These are phyloP conservation scores for Orchesella flavescens DNA, from an alignment of 2,888 invertebrate species.

Conservation along the genomic window DNA sequence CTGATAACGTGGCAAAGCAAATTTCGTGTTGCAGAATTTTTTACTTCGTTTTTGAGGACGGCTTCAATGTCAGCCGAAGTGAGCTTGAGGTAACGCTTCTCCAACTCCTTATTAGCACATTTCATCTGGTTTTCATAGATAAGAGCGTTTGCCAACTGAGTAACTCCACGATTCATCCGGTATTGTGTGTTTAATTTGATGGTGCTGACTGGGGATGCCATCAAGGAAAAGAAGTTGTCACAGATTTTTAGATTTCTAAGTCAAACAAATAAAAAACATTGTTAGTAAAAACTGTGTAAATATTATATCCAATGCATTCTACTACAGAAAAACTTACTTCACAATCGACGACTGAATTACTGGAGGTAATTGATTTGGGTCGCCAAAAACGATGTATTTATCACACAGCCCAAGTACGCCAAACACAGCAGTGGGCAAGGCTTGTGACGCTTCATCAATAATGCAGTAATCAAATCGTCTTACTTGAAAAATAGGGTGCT, in stretches of 20 bases:
- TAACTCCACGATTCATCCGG: conserved; percentile 91
- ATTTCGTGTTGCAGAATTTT: conserved; percentile 21
- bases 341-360: conserved; percentile 85
- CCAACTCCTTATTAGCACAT: conserved; percentile 80
- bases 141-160: conserved; percentile 85
- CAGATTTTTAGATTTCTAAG: conserved; percentile 84
- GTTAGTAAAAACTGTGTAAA: too few relatives aligned
- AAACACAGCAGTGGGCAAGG: conserved; percentile 88
- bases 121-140: conserved; percentile 85
- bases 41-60: conserved; percentile 20
- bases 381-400: conserved; percentile 94
- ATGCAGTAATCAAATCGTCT: conserved; percentile 90
- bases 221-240: conserved; percentile 87
- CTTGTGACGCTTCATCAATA: conserved; percentile 96
- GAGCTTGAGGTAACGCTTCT: conserved; percentile 32
- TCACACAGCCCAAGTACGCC: conserved; percentile 85
- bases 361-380: conserved; percentile 94
- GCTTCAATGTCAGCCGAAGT: conserved; percentile 8
- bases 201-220: conserved; percentile 80
- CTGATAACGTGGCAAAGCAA: conserved; percentile 81
- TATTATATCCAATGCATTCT: too few relatives aligned
- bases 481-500: conserved; percentile 84
- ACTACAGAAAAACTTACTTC: conserved; percentile 76
- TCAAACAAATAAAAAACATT: too few relatives aligned
- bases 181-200: conserved; percentile 88